A percentile compares a stretch with the other conserved stretches of the same genome.
Conservation (phyloP, 2,888 invertebrate species). For the Amblyjoppa proteus region DNA sequence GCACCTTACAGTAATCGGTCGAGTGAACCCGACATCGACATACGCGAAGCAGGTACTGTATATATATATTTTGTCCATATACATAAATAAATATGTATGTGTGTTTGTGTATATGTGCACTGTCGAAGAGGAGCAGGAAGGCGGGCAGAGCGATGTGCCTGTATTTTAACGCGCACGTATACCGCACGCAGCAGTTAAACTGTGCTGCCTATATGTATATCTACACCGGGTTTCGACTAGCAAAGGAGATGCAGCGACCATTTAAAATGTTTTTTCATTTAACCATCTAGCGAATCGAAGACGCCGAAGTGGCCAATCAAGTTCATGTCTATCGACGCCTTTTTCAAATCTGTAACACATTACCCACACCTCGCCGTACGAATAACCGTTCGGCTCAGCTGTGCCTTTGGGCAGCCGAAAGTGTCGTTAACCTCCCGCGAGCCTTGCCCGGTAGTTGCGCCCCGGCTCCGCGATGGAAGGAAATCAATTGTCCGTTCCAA, state of each 20-base stretch:
- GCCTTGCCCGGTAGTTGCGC: slow-evolving; percentile 64
- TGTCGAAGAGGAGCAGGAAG: slow-evolving; percentile 16
- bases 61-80: not conserved
- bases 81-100: not conserved
- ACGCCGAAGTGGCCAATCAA: not conserved
- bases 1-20: slow-evolving; percentile 44
- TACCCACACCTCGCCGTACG: slow-evolving; percentile 51
- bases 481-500: slow-evolving; percentile 79
- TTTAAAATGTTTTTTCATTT: not conserved
- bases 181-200: not conserved
- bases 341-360: not conserved
- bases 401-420: slow-evolving; percentile 80
- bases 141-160: not conserved
- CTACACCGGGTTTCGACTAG: not conserved
- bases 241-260: not conserved
- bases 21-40: slow-evolving; percentile 54
- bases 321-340: not conserved
- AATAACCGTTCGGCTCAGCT: slow-evolving; percentile 79
- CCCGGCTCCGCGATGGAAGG: slow-evolving; percentile 68
- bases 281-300: not conserved
- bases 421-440: slow-evolving; percentile 82
- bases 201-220: not conserved
- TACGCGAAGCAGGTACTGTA: not conserved
- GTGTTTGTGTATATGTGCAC: slow-evolving; percentile 2
- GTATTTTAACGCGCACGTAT: slow-evolving; percentile 16